Evolutionary conservation across 2,113 vertebrate genomes (phyloP).

Genomic region (Setophaga petechia): DNA sequence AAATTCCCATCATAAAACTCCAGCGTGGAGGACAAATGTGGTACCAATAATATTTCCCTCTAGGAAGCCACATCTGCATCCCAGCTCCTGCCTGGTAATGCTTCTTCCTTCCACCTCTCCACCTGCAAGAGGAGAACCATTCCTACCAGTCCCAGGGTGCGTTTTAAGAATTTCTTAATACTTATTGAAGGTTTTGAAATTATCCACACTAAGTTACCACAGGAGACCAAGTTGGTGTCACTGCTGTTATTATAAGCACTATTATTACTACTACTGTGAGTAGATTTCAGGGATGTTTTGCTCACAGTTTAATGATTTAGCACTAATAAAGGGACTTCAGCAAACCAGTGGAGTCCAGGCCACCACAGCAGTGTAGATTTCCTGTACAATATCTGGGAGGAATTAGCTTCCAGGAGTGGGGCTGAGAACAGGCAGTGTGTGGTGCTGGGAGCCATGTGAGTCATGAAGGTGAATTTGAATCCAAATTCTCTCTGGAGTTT

Average conservation of each 20-base stretch:
- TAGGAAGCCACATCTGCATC: neutral
- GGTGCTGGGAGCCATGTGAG: neutral
- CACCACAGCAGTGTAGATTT: neutral
- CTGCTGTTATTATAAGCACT: neutral
- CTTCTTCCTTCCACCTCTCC: neutral
- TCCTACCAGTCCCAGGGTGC: neutral
- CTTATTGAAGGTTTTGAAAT: slow-evolving; percentile 6
- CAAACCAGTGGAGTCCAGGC: neutral
- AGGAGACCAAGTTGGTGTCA: neutral
- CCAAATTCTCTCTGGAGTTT: neutral
- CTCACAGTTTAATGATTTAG: neutral
- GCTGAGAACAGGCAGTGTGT: neutral
- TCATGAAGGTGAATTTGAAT: neutral
- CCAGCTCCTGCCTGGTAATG: neutral
- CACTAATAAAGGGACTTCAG: slow-evolving; percentile 1
- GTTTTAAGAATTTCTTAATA: neutral
- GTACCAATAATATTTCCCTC: neutral
- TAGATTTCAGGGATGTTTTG: neutral
- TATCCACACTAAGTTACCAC: neutral
- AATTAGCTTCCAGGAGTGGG: neutral
- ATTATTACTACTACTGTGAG: neutral
- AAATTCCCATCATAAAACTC: neutral
- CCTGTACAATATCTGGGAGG: neutral
- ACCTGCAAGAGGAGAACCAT: neutral
- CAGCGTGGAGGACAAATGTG: neutral